A percentile compares a stretch with the other conserved stretches of the same genome.
These are phyloP conservation scores for Catharus minimus DNA, from an alignment of 2,113 vertebrate species.

Conservation along the genomic window DNA sequence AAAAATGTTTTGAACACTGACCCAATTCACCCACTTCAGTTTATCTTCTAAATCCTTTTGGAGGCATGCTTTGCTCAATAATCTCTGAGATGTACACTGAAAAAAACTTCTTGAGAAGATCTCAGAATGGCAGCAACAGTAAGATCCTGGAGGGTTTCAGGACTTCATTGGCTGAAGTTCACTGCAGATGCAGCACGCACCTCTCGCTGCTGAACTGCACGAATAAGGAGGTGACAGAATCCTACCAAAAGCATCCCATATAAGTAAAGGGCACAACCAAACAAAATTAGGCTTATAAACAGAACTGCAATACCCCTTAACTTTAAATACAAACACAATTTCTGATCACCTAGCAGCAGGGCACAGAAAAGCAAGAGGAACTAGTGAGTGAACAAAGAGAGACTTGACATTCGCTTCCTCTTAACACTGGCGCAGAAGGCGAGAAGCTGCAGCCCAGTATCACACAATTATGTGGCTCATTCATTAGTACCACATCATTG, in stretches of 20 bases:
- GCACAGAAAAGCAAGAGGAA: background rate
- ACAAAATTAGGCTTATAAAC: background rate
- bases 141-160: background rate
- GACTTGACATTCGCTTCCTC: conserved; percentile 3
- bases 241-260: background rate
- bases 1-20: background rate
- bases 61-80: background rate
- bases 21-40: background rate
- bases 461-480: conserved; percentile 60
- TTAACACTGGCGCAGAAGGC: background rate
- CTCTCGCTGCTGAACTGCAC: background rate
- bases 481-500: conserved; percentile 76
- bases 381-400: conserved; percentile 58
- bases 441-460: conserved; percentile 46
- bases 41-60: background rate
- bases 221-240: background rate
- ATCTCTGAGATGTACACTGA: background rate
- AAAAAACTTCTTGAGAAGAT: background rate
- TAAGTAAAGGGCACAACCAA: background rate
- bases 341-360: background rate
- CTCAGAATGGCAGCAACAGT: background rate
- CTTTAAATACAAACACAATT: background rate
- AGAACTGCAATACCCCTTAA: background rate
- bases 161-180: background rate
- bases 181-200: rapidly evolving